Base-by-base conservation (phyloP, 2,113 vertebrate genomes). In the Tilapia sparmanii region DNA sequence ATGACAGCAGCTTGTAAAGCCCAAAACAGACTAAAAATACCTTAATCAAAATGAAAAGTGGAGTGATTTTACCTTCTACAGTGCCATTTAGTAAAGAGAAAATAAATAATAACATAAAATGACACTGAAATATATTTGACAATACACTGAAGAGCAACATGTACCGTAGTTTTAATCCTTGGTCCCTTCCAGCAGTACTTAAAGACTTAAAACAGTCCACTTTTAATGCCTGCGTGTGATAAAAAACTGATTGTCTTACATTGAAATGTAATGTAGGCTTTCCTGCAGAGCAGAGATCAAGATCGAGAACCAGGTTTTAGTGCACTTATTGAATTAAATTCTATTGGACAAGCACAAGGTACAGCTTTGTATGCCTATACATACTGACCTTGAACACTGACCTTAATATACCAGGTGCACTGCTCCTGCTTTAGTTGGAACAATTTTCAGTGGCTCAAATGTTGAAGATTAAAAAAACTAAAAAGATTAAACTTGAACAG, bases 301-400 rank as follows among this genome's bases (percentile, higher is more conserved):
- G 11, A 40, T 40, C 7, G 1, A 68, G 35, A 13, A 16, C 66
- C 68, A 73, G 15, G 40, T 73, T 45, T 73, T 73, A 73, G 8
- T 47, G 42, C 22, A 47, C 40, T 73, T 10, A 18, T 4, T 73
- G 15, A 73, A 45, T 73, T 16, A 29, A 73, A 73, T 29, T 16
- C 40, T 2, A 18, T 29, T 73, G 40, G 38, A 26, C 22, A 26
- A 45, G 13, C 15, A 47, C 22, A 18, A 18, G 40, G 1, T 47
- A 45, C 0, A 47, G 15, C 29, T 2, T 73, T 38, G 10, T 66
- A 38, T n/a, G 61, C 6, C 18, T 0, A 5, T 38, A 38, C 61
- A 66, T 35, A n/a, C n/a, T 66, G 61, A 3, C 33, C 33, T 66
- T 66, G 61, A 66, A 66, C 61, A 38, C 61, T n/a, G 61, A 66